These are phyloP conservation scores for Nyctalus aviator DNA, from an alignment of 2,797 vertebrate species.

Conservation along the genomic window DNA sequence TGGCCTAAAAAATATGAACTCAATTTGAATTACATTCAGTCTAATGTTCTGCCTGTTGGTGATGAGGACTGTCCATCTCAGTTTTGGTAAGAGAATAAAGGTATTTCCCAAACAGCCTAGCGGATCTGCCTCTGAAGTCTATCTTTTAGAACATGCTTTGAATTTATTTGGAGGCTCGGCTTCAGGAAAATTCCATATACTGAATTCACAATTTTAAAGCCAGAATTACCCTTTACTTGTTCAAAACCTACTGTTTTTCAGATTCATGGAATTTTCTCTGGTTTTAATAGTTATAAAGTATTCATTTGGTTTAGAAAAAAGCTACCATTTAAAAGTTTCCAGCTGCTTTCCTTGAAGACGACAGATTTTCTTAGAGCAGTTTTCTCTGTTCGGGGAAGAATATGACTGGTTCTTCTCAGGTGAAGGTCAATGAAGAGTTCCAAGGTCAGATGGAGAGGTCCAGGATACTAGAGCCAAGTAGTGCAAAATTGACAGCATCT, in stretches of 20 bases:
- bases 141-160: not conserved
- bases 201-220: not conserved
- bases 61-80: not conserved
- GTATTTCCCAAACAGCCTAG: not conserved
- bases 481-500: not conserved
- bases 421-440: not conserved
- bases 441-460: too few species aligned
- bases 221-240: not conserved
- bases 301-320: conserved; percentile 11
- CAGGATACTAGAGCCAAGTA: not conserved
- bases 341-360: not conserved
- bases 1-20: conserved; percentile 11
- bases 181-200: conserved; percentile 19
- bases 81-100: not conserved
- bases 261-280: not conserved
- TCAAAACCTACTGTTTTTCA: not conserved
- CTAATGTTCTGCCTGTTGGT: not conserved
- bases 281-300: not conserved
- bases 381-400: not conserved
- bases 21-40: not conserved
- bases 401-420: not conserved
- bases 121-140: not conserved
- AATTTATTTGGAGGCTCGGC: not conserved
- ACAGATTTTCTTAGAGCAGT: not conserved
- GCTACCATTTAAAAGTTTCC: not conserved